Percentiles rank a stretch among this genome's conserved stretches.
These are phyloP conservation scores for Formica aserva DNA, from an alignment of 2,888 invertebrate genomes.

Conservation along the genomic window DNA sequence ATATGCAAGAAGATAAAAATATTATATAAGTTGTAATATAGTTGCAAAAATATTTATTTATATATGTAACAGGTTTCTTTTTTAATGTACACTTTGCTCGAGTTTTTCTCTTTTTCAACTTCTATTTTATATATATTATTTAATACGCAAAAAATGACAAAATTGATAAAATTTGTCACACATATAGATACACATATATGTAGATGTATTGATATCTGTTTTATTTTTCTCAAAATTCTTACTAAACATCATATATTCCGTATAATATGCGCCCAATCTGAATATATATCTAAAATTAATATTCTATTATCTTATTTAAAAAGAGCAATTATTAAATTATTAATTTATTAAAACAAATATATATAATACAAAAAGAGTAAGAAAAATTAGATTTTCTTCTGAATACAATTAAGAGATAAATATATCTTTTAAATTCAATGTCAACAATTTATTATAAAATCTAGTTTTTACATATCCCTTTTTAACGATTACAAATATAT, in stretches of 20 bases:
- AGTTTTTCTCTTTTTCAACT: neutral
- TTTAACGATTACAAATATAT: neutral
- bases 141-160: neutral
- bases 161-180: neutral
- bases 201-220: neutral
- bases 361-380: neutral
- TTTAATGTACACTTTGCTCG: neutral
- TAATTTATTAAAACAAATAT: neutral
- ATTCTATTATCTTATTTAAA: neutral
- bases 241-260: neutral
- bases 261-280: neutral
- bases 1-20: neutral
- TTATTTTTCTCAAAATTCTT: neutral
- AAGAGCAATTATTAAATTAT: neutral
- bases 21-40: neutral
- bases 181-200: neutral
- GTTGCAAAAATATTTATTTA: neutral
- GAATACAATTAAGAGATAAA: neutral
- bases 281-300: neutral
- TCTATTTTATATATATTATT: neutral
- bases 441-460: neutral
- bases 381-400: neutral
- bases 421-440: neutral
- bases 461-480: neutral
- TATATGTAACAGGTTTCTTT: neutral